Percentiles rank a stretch among this genome's conserved stretches.
Evolutionary conservation across 2,888 invertebrate species (phyloP).

Genomic region (Cerceris ruficornis): DNA sequence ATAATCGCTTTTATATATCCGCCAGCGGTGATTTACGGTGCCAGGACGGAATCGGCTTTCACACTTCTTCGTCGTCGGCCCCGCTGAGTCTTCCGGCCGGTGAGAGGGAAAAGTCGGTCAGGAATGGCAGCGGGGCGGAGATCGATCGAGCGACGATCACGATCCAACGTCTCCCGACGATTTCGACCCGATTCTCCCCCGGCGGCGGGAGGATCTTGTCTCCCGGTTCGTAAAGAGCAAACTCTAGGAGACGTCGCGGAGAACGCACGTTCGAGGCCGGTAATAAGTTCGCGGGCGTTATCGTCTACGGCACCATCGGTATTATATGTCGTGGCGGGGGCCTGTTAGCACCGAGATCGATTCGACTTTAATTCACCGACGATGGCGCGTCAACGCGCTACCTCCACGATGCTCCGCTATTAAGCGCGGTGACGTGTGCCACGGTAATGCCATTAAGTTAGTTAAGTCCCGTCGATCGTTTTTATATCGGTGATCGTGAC

Average conservation of each 20-base stretch:
- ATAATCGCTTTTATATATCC: slow-evolving; percentile 70
- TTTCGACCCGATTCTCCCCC: background rate
- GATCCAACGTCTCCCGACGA: slow-evolving; percentile 13
- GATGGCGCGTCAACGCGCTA: background rate
- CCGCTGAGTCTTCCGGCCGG: slow-evolving; percentile 5
- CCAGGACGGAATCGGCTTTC: slow-evolving; percentile 38
- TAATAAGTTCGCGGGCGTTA: slow-evolving; percentile 28
- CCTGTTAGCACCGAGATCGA: slow-evolving; percentile 8
- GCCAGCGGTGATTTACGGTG: slow-evolving; percentile 43
- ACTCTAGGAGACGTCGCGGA: slow-evolving; percentile 10
- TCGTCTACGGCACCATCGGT: slow-evolving; percentile 15
- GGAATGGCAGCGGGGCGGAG: background rate
- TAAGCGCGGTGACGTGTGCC: background rate
- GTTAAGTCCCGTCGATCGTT: background rate
- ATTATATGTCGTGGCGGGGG: slow-evolving; percentile 1
- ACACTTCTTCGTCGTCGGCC: slow-evolving; percentile 25
- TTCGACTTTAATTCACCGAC: slow-evolving; percentile 7
- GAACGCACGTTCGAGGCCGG: slow-evolving; percentile 9
- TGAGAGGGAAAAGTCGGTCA: slow-evolving; percentile 22
- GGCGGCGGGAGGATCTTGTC: background rate
- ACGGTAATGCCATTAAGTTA: slow-evolving; percentile 1
- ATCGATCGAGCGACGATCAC: slow-evolving; percentile 31
- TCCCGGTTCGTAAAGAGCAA: background rate
- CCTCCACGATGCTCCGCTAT: background rate
- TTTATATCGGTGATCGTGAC: slow-evolving; percentile 6